Conservation (phyloP, 1,140 invertebrate genomes). For the Reticulitermes speratus region DNA sequence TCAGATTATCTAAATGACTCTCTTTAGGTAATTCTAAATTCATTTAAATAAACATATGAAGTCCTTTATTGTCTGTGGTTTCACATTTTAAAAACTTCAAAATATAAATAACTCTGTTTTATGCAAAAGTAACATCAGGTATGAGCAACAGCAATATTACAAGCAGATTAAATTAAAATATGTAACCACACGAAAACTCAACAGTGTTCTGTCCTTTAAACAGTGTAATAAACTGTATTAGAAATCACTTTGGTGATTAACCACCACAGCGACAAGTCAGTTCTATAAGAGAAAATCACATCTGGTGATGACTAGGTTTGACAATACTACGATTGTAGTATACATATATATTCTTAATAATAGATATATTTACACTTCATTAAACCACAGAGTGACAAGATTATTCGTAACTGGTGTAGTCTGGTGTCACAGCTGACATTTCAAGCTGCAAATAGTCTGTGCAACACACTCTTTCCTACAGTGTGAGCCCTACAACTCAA, state of each 20-base stretch:
- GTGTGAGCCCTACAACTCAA: background rate
- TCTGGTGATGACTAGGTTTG: conserved; percentile 24
- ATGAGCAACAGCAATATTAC: background rate
- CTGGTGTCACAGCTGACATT: background rate
- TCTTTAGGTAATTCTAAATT: background rate
- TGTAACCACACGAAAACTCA: background rate
- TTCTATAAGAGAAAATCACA: conserved; percentile 28
- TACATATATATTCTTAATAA: conserved; percentile 8
- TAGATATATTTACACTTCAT: conserved; percentile 9
- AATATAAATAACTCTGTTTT: background rate
- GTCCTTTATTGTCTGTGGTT: background rate
- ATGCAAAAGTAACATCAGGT: background rate
- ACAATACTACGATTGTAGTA: conserved; percentile 20
- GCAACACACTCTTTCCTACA: background rate
- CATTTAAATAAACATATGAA: background rate
- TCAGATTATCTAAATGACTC: background rate
- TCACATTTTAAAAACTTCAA: conserved; percentile 7
- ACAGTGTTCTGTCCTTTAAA: background rate
- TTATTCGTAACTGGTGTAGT: background rate
- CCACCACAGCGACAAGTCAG: background rate
- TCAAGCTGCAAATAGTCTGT: background rate
- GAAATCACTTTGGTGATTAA: background rate
- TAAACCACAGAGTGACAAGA: conserved; percentile 12
- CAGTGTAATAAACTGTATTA: background rate
- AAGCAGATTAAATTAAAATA: background rate